These are phyloP conservation scores for Phaedon cochleariae DNA, from an alignment of 2,888 invertebrate species.

Conservation along the genomic window DNA sequence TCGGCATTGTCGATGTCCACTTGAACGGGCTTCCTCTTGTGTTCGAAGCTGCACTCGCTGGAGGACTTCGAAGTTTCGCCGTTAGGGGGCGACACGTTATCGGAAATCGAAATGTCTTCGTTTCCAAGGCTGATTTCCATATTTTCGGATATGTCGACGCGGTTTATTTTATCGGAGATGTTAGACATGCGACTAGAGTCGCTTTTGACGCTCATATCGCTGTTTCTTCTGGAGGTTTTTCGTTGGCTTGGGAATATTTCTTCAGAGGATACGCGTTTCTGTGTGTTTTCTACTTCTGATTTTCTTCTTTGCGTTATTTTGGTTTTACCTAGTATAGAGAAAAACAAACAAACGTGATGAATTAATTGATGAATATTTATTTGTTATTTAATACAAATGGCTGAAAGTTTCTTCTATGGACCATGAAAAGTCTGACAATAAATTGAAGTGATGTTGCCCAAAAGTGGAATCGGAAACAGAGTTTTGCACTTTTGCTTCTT, in stretches of 20 bases:
- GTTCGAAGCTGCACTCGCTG: constrained; percentile 39
- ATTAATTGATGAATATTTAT: too few relatives aligned
- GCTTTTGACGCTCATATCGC: constrained; percentile 49
- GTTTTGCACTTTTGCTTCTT: too few relatives aligned
- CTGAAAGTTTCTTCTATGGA: too few relatives aligned
- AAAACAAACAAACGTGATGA: too few relatives aligned
- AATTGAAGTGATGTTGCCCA: too few relatives aligned
- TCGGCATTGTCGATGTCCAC: constrained; percentile 52
- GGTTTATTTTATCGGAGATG: constrained; percentile 53
- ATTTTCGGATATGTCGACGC: constrained; percentile 52
- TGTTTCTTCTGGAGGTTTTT: constrained; percentile 48
- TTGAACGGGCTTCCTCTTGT: constrained; percentile 50
- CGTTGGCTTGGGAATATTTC: constrained; percentile 25
- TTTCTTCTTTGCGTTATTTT: constrained; percentile 35
- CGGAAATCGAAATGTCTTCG: constrained; percentile 43
- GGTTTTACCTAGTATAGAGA: constrained; percentile 39
- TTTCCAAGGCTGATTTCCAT: constrained; percentile 53
- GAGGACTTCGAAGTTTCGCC: constrained; percentile 39
- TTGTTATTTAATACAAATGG: too few relatives aligned
- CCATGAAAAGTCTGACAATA: too few relatives aligned
- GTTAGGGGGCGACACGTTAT: constrained; percentile 41
- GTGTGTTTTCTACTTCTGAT: constrained; percentile 30
- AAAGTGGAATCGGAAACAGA: too few relatives aligned
- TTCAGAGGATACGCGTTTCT: constrained; percentile 31
- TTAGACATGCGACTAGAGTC: constrained; percentile 49